phyloP scores from a whole-genome alignment of 1,140 invertebrate species.

The Drosophila albomicans region DNA sequence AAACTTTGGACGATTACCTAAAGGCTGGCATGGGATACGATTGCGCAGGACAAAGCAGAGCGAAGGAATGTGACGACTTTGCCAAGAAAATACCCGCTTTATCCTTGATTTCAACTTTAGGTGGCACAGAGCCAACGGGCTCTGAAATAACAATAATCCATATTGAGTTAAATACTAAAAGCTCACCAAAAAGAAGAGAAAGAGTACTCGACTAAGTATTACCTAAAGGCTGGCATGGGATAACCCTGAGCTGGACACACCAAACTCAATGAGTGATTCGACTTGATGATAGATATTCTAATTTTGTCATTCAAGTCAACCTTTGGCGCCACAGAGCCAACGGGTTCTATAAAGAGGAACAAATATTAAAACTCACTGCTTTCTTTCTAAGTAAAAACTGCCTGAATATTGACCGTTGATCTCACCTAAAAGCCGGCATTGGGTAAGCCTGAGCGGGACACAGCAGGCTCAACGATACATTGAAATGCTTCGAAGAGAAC shows the following conservation, averaged over 20 bases:
- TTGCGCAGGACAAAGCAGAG: constrained; percentile 90
- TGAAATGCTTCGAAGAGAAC: constrained; percentile 84
- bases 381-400: constrained; percentile 62
- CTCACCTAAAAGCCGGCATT: constrained; percentile 87
- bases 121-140: constrained; percentile 89
- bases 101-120: constrained; percentile 87
- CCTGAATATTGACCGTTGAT: constrained; percentile 24
- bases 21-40: constrained; percentile 89
- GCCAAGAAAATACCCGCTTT: constrained; percentile 82
- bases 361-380: constrained; percentile 84
- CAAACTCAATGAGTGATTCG: constrained; percentile 82
- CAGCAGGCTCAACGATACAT: constrained; percentile 77
- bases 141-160: constrained; percentile 64
- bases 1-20: constrained; percentile 84
- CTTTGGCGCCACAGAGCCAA: constrained; percentile 86
- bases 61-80: constrained; percentile 83
- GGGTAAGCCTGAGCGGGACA: constrained; percentile 89
- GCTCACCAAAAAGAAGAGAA: not conserved
- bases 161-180: not conserved
- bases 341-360: constrained; percentile 86
- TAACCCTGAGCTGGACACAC: constrained; percentile 90
- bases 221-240: constrained; percentile 89
- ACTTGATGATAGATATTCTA: constrained; percentile 65
- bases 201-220: constrained; percentile 58
- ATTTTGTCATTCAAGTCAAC: constrained; percentile 85